phyloP scores from a whole-genome alignment of 2,113 vertebrate species.

The Poicephalus gulielmi region DNA sequence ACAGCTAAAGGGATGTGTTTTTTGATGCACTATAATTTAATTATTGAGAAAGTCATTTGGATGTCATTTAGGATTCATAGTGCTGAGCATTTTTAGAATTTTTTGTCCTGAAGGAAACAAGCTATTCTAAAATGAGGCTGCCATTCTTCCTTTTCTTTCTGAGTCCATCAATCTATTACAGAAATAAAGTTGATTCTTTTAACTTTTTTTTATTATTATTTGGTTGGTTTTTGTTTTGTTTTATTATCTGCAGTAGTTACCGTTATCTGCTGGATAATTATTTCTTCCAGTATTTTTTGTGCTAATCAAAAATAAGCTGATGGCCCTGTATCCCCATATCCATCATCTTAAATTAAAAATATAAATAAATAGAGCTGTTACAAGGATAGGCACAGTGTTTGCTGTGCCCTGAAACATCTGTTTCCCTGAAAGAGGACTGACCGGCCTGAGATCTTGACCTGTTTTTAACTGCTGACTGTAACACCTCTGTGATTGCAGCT shows the following conservation, averaged over 20 bases:
- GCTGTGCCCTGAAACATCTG: neutral
- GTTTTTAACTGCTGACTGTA: neutral
- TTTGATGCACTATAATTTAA: conserved; percentile 38
- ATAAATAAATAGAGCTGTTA: neutral
- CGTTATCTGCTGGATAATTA: neutral
- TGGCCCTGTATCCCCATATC: neutral
- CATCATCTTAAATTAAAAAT: neutral
- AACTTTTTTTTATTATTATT: neutral
- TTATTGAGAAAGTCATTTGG: neutral
- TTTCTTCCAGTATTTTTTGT: neutral
- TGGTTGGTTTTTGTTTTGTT: neutral
- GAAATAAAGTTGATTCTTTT: neutral
- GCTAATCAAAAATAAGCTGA: neutral
- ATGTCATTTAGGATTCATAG: neutral
- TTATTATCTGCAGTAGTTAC: neutral
- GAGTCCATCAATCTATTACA: neutral
- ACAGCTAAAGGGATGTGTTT: neutral
- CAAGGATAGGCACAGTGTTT: neutral
- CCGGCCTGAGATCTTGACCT: neutral
- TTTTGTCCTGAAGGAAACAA: neutral
- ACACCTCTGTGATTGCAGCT: neutral
- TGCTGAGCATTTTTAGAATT: neutral
- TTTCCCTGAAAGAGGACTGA: neutral
- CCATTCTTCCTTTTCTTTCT: neutral
- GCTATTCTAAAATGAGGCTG: neutral